Conservation (phyloP, 2,888 invertebrate genomes). For the Ctenicera cuprea region DNA sequence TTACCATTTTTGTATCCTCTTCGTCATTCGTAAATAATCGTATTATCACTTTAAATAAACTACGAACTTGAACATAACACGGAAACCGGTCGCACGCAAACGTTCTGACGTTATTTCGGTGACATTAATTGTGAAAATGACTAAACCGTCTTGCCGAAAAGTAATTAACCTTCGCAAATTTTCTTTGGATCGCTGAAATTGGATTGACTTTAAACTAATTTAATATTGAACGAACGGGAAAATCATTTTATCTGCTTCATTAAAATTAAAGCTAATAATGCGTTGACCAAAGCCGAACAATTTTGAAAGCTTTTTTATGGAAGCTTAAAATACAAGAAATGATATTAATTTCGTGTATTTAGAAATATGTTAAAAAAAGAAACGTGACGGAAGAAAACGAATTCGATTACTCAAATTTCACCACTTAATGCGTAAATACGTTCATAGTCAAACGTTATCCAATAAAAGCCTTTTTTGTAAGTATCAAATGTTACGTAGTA, state of each 20-base stretch:
- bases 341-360: too few species aligned
- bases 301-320: too few species aligned
- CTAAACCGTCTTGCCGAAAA: conserved; percentile 17
- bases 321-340: too few species aligned
- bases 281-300: too few species aligned
- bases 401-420: neutral
- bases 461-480: neutral
- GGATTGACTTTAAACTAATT: neutral
- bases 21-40: conserved; percentile 17
- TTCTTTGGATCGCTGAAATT: neutral
- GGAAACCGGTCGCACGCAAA: conserved; percentile 2
- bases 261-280: neutral
- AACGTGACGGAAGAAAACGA: neutral
- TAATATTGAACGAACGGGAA: neutral
- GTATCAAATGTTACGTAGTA: neutral
- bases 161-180: conserved; percentile 6
- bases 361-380: neutral
- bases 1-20: conserved; percentile 13
- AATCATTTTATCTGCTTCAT: neutral
- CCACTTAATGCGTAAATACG: conserved; percentile 6
- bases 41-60: conserved; percentile 24
- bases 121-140: conserved; percentile 21
- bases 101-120: neutral
- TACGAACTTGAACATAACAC: conserved; percentile 1
- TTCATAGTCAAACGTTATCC: neutral